Percentiles rank a stretch among this genome's conserved stretches.
Conservation (phyloP, 2,888 invertebrate genomes). For the Drosophila kuntzei region DNA sequence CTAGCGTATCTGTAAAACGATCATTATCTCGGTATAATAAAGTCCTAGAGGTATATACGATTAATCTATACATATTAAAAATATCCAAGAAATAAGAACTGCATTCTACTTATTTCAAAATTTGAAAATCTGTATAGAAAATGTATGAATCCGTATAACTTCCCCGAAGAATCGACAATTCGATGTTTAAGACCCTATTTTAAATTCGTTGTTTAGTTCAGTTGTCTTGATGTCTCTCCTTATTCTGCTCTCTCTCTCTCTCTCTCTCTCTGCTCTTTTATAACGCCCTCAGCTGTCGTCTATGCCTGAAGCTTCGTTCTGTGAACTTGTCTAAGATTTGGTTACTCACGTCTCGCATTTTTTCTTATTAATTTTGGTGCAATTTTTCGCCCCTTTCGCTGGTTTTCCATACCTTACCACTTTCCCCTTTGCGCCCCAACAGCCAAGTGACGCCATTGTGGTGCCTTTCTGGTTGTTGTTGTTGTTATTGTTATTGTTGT, state of each 20-base stretch:
- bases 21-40: too few relatives aligned
- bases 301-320: not conserved
- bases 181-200: not conserved
- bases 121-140: too few relatives aligned
- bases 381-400: constrained; percentile 73
- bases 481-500: not conserved
- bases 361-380: constrained; percentile 75
- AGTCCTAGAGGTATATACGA: too few relatives aligned
- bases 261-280: not conserved
- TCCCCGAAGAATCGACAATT: too few relatives aligned
- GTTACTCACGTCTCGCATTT: constrained; percentile 52
- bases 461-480: constrained; percentile 15
- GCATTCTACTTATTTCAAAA: too few relatives aligned
- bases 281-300: not conserved
- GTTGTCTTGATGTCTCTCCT: not conserved
- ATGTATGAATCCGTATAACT: too few relatives aligned
- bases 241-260: too few relatives aligned
- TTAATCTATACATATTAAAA: too few relatives aligned
- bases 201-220: not conserved
- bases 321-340: constrained; percentile 49
- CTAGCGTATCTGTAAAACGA: too few relatives aligned
- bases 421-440: not conserved
- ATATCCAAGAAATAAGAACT: too few relatives aligned
- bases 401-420: constrained; percentile 6
- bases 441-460: constrained; percentile 46